Evolutionary conservation across 1,140 invertebrate species (phyloP).

Genomic region (Temnothorax nylanderi): DNA sequence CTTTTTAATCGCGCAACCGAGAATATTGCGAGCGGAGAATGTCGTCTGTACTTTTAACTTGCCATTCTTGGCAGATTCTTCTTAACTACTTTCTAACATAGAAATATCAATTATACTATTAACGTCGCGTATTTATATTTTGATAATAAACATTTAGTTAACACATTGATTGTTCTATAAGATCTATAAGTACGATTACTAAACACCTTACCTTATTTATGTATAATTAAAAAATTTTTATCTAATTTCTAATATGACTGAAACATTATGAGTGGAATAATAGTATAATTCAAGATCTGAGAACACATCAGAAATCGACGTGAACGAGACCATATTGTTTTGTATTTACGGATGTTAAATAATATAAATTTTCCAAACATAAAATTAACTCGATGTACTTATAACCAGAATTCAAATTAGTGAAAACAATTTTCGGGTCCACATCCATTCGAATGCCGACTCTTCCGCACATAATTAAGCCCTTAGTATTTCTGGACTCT

Average conservation of each 20-base stretch:
- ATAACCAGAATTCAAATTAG: slow-evolving; percentile 47
- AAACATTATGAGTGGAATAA: not conserved
- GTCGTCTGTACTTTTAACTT: slow-evolving; percentile 17
- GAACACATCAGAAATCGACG: not conserved
- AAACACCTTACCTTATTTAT: not conserved
- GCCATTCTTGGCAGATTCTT: slow-evolving; percentile 17
- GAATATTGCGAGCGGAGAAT: slow-evolving; percentile 44
- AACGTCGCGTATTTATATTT: not conserved
- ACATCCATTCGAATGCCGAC: slow-evolving; percentile 58
- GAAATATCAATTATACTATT: slow-evolving; percentile 27
- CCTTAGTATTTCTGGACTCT: slow-evolving; percentile 66
- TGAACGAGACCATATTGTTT: not conserved
- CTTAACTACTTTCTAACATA: not conserved
- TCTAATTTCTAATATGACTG: not conserved
- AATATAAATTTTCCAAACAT: slow-evolving; percentile 37
- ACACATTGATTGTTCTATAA: not conserved
- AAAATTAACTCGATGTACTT: slow-evolving; percentile 64
- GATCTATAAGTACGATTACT: not conserved
- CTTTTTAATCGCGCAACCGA: slow-evolving; percentile 40
- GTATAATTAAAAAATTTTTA: not conserved
- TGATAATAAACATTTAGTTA: not conserved
- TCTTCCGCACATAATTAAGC: slow-evolving; percentile 71
- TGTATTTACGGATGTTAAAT: not conserved
- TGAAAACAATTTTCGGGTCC: slow-evolving; percentile 66
- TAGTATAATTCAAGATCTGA: not conserved